Percentiles rank a stretch among this genome's conserved stretches.
phyloP scores from a whole-genome alignment of 1,140 invertebrate species.

The Galendromus occidentalis region DNA sequence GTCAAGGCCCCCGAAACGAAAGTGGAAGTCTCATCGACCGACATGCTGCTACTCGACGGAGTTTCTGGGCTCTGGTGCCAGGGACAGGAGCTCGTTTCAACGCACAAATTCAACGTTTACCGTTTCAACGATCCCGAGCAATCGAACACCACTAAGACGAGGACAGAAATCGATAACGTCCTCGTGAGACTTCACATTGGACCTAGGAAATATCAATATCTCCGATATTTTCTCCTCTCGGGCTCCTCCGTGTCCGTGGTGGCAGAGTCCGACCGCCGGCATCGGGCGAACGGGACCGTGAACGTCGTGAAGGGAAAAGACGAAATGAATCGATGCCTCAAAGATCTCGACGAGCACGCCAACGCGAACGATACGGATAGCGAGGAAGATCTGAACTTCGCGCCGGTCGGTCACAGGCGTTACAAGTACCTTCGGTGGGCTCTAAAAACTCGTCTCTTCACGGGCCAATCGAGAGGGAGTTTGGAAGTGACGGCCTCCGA shows the following conservation, averaged over 20 bases:
- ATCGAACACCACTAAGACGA: background rate
- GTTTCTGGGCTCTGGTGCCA: background rate
- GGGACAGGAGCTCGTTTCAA: background rate
- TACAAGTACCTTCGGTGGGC: constrained; percentile 8
- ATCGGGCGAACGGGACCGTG: background rate
- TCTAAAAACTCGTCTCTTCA: background rate
- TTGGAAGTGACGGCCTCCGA: background rate
- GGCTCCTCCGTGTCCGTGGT: background rate
- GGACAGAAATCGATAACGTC: background rate
- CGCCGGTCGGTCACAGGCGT: background rate
- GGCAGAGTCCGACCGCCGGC: background rate
- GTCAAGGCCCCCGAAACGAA: constrained; percentile 1
- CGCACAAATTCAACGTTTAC: constrained; percentile 8
- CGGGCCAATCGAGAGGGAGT: background rate
- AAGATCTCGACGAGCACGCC: background rate
- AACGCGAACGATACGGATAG: background rate
- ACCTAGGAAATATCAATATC: constrained; percentile 5
- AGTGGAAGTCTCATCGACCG: background rate
- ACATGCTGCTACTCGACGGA: background rate
- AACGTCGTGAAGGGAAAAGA: constrained; percentile 1
- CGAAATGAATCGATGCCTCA: constrained; percentile 1
- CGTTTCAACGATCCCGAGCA: constrained; percentile 4
- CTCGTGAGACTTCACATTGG: constrained; percentile 1
- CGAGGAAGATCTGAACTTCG: background rate
- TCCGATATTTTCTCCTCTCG: background rate